phyloP scores from a whole-genome alignment of 1,140 invertebrate species.

The Phenacoccus solenopsis region DNA sequence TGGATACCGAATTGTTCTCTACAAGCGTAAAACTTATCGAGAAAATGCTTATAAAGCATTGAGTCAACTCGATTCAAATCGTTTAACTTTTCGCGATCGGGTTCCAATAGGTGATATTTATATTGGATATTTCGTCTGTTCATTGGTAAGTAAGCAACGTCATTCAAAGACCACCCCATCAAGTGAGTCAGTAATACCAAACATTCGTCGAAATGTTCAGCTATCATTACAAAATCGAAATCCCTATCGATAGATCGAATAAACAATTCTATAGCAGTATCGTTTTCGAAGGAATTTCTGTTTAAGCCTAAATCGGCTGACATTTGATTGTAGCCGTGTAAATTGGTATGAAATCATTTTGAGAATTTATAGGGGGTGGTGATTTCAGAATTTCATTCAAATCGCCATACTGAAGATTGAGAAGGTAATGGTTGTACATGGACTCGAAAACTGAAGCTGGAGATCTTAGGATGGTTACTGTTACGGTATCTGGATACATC shows the following conservation, averaged over 20 bases:
- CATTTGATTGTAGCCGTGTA: slow-evolving; percentile 35
- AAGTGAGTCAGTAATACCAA: slow-evolving; percentile 37
- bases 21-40: slow-evolving; percentile 28
- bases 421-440: slow-evolving; percentile 30
- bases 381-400: not conserved
- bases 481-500: slow-evolving; percentile 31
- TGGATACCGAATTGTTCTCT: slow-evolving; percentile 29
- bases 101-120: slow-evolving; percentile 19
- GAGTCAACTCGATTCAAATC: slow-evolving; percentile 30
- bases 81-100: slow-evolving; percentile 22
- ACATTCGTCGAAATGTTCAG: slow-evolving; percentile 41
- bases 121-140: slow-evolving; percentile 28
- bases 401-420: slow-evolving; percentile 22
- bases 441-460: slow-evolving; percentile 34
- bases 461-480: slow-evolving; percentile 34
- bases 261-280: slow-evolving; percentile 21
- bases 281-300: slow-evolving; percentile 25
- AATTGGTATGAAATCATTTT: not conserved
- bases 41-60: slow-evolving; percentile 32
- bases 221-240: slow-evolving; percentile 40
- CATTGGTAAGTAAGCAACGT: slow-evolving; percentile 34
- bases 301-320: slow-evolving; percentile 34
- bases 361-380: not conserved
- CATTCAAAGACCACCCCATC: slow-evolving; percentile 38
- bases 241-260: slow-evolving; percentile 32